Evolutionary conservation across 2,113 vertebrate genomes (phyloP).

Genomic region (Haplochromis burtoni): DNA sequence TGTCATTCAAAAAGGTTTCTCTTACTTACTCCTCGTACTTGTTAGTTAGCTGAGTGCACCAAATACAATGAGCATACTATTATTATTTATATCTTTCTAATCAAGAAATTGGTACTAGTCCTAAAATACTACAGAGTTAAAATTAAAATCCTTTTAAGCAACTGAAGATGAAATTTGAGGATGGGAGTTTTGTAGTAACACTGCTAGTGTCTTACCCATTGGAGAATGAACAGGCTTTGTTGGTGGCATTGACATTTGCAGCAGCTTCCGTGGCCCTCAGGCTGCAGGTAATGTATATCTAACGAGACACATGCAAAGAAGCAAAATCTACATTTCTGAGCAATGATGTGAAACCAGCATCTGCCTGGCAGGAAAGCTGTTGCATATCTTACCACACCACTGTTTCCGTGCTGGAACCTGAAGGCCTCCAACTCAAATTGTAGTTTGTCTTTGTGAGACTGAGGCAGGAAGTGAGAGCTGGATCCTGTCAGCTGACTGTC

Average conservation of each 20-base stretch:
- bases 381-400: constrained; percentile 9
- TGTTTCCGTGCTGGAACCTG: constrained; percentile 32
- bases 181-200: background rate
- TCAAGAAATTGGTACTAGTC: background rate
- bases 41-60: background rate
- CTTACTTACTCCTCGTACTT: background rate
- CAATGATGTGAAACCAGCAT: background rate
- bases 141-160: background rate
- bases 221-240: constrained; percentile 59
- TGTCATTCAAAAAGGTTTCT: background rate
- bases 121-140: background rate
- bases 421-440: constrained; percentile 57
- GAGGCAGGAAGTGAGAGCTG: constrained; percentile 44
- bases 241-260: background rate
- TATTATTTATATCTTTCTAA: background rate
- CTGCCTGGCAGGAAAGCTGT: too few species aligned
- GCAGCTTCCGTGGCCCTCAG: constrained; percentile 18
- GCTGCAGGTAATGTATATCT: constrained; percentile 56
- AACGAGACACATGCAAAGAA: background rate
- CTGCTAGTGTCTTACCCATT: constrained; percentile 17
- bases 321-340: background rate
- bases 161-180: background rate
- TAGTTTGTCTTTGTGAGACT: constrained; percentile 5
- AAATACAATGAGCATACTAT: background rate
- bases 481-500: constrained; percentile 37